Conservation (phyloP, 1,140 invertebrate genomes). For the Drosophila novamexicana region DNA sequence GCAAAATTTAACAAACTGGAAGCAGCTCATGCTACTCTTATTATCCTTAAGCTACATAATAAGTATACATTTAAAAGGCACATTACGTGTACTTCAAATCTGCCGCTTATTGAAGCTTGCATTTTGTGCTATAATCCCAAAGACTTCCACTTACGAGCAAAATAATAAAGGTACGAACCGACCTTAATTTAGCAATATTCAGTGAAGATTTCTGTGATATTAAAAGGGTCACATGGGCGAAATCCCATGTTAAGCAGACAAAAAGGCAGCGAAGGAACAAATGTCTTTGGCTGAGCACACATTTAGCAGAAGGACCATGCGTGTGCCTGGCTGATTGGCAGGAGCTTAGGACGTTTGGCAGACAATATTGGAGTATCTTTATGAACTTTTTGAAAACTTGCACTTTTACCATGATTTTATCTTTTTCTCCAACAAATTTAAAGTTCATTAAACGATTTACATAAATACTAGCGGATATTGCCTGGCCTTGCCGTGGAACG, state of each 20-base stretch:
- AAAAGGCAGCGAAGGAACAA: conserved; percentile 54
- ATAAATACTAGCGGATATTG: too few relatives aligned
- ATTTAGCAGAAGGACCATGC: conserved; percentile 22
- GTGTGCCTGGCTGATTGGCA: conserved; percentile 33
- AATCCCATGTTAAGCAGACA: conserved; percentile 12
- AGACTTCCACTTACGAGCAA: conserved; percentile 44
- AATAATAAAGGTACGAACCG: conserved; percentile 50
- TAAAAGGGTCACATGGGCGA: conserved; percentile 47
- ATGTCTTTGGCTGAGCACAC: conserved; percentile 47
- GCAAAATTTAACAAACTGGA: background rate
- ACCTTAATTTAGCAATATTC: conserved; percentile 64
- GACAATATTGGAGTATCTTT: conserved; percentile 27
- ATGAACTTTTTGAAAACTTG: background rate
- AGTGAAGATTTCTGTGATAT: conserved; percentile 54
- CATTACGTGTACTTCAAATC: conserved; percentile 16
- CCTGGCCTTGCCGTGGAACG: too few relatives aligned
- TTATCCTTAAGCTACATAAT: conserved; percentile 16
- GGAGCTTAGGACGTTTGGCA: conserved; percentile 48
- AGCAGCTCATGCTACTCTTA: conserved; percentile 3
- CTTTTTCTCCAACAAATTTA: background rate
- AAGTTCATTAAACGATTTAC: too few relatives aligned
- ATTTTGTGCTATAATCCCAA: conserved; percentile 66
- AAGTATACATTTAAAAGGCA: conserved; percentile 15
- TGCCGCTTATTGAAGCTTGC: conserved; percentile 42
- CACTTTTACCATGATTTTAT: background rate